Percentiles rank a stretch among this genome's conserved stretches.
phyloP scores from a whole-genome alignment of 2,888 invertebrate species.

The Apodemia hepburni region DNA sequence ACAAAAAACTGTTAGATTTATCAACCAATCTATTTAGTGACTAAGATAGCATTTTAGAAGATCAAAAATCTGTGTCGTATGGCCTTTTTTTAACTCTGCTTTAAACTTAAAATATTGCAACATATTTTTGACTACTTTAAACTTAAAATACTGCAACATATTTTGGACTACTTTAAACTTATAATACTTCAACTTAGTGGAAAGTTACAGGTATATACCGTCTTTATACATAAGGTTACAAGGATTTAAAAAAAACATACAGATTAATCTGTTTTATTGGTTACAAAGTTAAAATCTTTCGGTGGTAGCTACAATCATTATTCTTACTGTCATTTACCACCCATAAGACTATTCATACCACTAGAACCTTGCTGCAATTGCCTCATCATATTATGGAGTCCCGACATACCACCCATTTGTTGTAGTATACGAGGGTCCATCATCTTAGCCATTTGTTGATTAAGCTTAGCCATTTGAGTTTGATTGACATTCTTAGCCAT shows the following conservation, averaged over 20 bases:
- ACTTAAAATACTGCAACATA: too few relatives aligned
- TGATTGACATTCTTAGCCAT: conserved; percentile 99
- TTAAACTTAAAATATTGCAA: too few relatives aligned
- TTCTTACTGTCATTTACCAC: conserved; percentile 71
- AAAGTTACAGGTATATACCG: too few relatives aligned
- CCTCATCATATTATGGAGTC: conserved; percentile 98
- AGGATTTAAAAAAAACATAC: conserved; percentile 1
- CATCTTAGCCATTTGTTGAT: conserved; percentile 99
- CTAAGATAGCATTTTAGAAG: too few relatives aligned
- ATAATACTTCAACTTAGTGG: too few relatives aligned
- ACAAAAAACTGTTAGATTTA: too few relatives aligned
- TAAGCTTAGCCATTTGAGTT: conserved; percentile 98
- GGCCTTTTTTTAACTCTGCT: too few relatives aligned
- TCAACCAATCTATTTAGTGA: too few relatives aligned
- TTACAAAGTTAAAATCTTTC: conserved; percentile 20
- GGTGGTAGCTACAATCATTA: conserved; percentile 31
- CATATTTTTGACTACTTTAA: too few relatives aligned
- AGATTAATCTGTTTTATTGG: conserved; percentile 19
- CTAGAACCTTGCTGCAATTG: conserved; percentile 88
- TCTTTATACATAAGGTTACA: neutral
- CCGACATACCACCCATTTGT: conserved; percentile 98
- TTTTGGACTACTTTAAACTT: too few relatives aligned
- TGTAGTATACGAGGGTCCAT: conserved; percentile 99
- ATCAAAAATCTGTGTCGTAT: too few relatives aligned
- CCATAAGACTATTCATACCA: conserved; percentile 82